Evolutionary conservation across 2,888 invertebrate species (phyloP).

Genomic region (Mystacides longicornis): DNA sequence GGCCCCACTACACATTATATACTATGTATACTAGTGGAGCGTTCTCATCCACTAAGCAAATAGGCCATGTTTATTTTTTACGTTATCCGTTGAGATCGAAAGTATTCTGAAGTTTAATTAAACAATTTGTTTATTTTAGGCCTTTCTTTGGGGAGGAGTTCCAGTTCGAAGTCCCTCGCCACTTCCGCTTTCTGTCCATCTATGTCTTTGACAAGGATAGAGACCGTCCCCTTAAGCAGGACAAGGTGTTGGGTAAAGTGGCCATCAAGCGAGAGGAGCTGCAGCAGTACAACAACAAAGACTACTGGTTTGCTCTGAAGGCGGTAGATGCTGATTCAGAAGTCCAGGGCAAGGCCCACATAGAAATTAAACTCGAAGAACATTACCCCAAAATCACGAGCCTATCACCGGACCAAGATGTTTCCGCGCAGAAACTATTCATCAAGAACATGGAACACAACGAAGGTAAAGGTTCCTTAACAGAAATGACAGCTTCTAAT

Average conservation of each 20-base stretch:
- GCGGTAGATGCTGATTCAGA: conserved; percentile 85
- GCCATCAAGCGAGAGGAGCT: conserved; percentile 83
- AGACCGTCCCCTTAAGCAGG: conserved; percentile 62
- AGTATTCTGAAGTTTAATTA: background rate
- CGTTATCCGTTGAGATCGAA: background rate
- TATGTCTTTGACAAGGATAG: conserved; percentile 84
- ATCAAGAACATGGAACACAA: conserved; percentile 6
- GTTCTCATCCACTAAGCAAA: too few relatives aligned
- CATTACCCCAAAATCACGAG: conserved; percentile 46
- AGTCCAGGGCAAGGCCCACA: conserved; percentile 84
- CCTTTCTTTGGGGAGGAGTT: conserved; percentile 92
- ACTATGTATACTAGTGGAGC: too few relatives aligned
- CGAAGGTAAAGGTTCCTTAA: background rate
- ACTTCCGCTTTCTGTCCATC: conserved; percentile 81
- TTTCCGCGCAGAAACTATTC: conserved; percentile 29
- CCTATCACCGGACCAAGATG: conserved; percentile 34
- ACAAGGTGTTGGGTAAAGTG: conserved; percentile 69
- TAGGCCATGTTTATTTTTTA: too few relatives aligned
- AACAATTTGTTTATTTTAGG: conserved; percentile 45
- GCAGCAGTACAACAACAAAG: conserved; percentile 81
- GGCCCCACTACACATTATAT: too few relatives aligned
- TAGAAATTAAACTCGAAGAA: conserved; percentile 67
- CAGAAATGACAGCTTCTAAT: conserved; percentile 13
- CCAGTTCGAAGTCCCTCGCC: conserved; percentile 84
- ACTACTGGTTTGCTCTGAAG: conserved; percentile 84